Evolutionary conservation across 2,888 invertebrate genomes (phyloP), one percentile per base, ranked within the genome.

Genomic region (Hypsopygia costalis): DNA sequence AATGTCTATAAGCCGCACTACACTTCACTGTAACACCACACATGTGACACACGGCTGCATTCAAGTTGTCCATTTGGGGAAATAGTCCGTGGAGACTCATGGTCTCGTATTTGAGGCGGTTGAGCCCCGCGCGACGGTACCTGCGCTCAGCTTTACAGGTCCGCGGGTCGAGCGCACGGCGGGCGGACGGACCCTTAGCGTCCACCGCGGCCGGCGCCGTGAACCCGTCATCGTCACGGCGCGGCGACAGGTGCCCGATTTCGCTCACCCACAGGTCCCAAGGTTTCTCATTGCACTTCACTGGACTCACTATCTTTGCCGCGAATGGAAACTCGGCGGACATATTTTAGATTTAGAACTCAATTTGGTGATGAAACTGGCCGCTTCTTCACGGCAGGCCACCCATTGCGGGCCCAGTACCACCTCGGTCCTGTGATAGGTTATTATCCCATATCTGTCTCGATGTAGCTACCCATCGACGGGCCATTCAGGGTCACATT

Each of bases 11-110:
- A 38, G 94, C 91, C 36, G 94, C 95, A 73, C 94, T 93, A 58
- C 94, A 94, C 81, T 95, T 95, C 58, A 95, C 92, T 67, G 93
- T 92, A 52, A 93, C 91, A 52, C 92, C 92, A 75, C 95, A 95
- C 72, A 92, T 90, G 76, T 94, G 93, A 79, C 95, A 95, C 56
- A 95, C 92, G 45, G 94, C 94, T 46, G 94, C 92, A 69, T 92
- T 92, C 58, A 95, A 92, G 47, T 91, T 90, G 79, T 95, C 94
- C 77, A 92, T 91, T 62, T 94, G 94, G 12, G 95, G 95, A 62
- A 94, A 94, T 60, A 94, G 90, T 34, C 95, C 95, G 76, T 93
- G 95, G 42, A 94, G 90, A 55, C 91, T 91, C 92, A 94, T 94
- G 72, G 92, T 93, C 78, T 91, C 80, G 50, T 75, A 69, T 45